Evolutionary conservation across 2,113 vertebrate genomes (phyloP).

Genomic region (Melanocharis versteri): DNA sequence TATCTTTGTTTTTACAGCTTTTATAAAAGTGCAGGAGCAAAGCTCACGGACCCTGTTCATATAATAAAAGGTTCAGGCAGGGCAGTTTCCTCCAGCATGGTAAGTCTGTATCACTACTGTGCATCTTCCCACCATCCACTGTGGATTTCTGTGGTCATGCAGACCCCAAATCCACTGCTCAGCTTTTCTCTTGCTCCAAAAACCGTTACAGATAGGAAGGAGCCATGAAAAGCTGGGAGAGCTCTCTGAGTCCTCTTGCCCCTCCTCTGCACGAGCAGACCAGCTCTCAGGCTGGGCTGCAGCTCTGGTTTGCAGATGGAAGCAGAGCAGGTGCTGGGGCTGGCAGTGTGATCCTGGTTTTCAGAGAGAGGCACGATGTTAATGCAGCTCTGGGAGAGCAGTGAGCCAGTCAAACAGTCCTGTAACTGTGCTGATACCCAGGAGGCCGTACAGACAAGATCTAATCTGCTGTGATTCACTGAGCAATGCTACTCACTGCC

Average conservation of each 20-base stretch:
- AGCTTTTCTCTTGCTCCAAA: neutral
- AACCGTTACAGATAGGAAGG: neutral
- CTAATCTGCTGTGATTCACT: constrained; percentile 22
- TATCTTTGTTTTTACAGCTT: neutral
- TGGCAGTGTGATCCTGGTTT: neutral
- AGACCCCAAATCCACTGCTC: neutral
- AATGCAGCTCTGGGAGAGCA: constrained; percentile 2
- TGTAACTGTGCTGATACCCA: neutral
- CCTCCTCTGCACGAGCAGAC: neutral
- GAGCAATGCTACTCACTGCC: neutral
- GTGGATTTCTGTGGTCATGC: neutral
- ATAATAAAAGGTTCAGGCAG: neutral
- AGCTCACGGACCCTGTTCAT: neutral
- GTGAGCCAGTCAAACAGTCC: neutral
- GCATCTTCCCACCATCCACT: neutral
- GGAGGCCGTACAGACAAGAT: constrained; percentile 20
- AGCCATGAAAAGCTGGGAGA: neutral
- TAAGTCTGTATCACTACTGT: neutral
- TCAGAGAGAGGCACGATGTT: neutral
- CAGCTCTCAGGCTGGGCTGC: neutral
- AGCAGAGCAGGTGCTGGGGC: constrained; percentile 10
- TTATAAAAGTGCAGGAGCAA: neutral
- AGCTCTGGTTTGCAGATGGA: neutral
- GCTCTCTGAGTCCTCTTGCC: neutral
- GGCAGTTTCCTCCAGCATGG: neutral